Evolutionary conservation across 1,140 invertebrate genomes (phyloP), one percentile per base, ranked within the genome.

Genomic region (Ips typographus): DNA sequence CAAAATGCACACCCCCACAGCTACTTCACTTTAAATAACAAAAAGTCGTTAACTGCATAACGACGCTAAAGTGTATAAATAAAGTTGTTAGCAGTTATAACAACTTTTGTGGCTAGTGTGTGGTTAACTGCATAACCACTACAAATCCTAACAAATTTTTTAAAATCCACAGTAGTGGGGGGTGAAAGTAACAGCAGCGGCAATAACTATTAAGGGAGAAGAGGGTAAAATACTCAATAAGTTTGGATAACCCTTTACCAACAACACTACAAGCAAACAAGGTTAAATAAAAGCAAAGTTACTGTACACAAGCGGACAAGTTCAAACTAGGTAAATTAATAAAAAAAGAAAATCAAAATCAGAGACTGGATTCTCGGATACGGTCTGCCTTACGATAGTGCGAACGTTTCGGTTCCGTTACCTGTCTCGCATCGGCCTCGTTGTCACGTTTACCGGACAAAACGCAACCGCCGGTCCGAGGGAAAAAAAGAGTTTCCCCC

Each of bases 361-460:
- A 77, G 78, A 78, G 76, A 78, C 77, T 78, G 77, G 71, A 77
- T 72, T 71, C 71, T 74, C 68, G 63, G 71, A 73, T 78, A 71
- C 72, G 57, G 73, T 75, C 78, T 77, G 77, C 77, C 75, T 77
- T 76, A 74, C 72, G 68, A 73, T 55, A 22, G 51, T 72, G 71
- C 72, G 75, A 76, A 65, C 72, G 75, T 61, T 47, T 70, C 49
- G 75, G 69, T 72, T 75, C 72, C 52, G 40, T 58, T 49, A 69
- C 72, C 57, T 52, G 51, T 74, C 60, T 74, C 73, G 70, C 65
- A 40, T 65, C 36, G 44, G 63, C 69, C 63, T 7, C 22, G 22
- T 22, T 22, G 22, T 22, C 22, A 22, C 22, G 22, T 22, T 22
- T 22, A 22, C 22, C 22, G 22, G 22, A 22, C 22, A 0, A 22